A percentile compares a stretch with the other conserved stretches of the same genome.
Conservation (phyloP, 2,888 invertebrate species). For the Yponomeuta sedellus region DNA sequence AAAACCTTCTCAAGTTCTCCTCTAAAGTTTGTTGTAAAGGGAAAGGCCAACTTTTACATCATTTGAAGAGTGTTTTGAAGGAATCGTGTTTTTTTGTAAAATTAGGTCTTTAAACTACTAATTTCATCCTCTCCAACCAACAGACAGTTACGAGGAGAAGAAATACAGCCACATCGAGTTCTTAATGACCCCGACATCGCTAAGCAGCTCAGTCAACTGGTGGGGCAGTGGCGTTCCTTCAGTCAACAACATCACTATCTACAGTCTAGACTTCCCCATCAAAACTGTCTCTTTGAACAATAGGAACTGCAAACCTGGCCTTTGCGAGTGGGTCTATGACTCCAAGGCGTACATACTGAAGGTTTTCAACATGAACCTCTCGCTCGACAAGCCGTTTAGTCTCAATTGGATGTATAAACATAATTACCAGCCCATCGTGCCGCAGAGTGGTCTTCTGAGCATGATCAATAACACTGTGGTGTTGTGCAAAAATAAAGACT, state of each 20-base stretch:
- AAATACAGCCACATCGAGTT: constrained; percentile 76
- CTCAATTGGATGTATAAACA: constrained; percentile 47
- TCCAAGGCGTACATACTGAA: constrained; percentile 37
- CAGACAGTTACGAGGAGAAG: constrained; percentile 78
- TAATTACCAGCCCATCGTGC: constrained; percentile 21
- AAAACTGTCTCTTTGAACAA: constrained; percentile 44
- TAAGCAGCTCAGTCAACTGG: constrained; percentile 50
- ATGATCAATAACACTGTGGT: constrained; percentile 12
- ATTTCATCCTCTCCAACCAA: constrained; percentile 20
- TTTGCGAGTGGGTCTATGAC: constrained; percentile 41
- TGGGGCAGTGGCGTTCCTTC: constrained; percentile 68
- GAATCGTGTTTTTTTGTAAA: too few species aligned
- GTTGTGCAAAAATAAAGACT: constrained; percentile 2
- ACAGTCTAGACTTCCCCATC: constrained; percentile 25
- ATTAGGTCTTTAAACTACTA: too few species aligned
- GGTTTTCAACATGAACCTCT: constrained; percentile 42
- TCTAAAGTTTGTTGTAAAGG: too few species aligned
- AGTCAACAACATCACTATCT: constrained; percentile 43
- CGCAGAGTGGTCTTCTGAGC: constrained; percentile 15
- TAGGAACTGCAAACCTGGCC: constrained; percentile 36
- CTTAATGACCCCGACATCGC: constrained; percentile 39
- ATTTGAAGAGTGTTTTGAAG: too few species aligned
- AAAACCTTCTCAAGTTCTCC: too few species aligned
- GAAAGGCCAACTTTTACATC: too few species aligned
- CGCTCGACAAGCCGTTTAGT: constrained; percentile 51